Evolutionary conservation across 2,888 invertebrate genomes (phyloP), one percentile per base, ranked within the genome.

Genomic region (Apotomis betuletana): DNA sequence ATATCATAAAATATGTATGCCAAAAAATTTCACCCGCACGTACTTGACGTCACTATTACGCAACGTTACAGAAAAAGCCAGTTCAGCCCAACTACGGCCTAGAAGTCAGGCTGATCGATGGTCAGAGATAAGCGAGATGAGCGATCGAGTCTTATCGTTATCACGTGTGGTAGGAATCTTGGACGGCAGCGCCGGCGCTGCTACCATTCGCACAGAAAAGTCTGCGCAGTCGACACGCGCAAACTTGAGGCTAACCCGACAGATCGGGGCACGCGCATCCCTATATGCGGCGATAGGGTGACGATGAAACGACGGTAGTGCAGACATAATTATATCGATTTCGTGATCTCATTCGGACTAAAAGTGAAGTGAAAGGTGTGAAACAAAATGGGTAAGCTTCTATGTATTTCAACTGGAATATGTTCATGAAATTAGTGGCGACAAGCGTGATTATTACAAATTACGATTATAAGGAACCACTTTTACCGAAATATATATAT

Each of bases 111-210:
- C 67, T 69, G 76, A 76, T 77, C 75, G 75, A 75, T 76, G 70
- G 74, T 74, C 70, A 72, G 68, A 87, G 91, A 92, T 90, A 91
- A 86, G 80, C 79, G 86, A 90, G 90, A 91, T 89, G 91, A 91
- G 87, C 83, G 90, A 90, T 90, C 83, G 86, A 80, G 82, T 87
- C 88, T 91, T 91, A 91, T 90, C 91, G 88, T 88, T 91, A 92
- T 92, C 92, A 87, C 79, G 82, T 81, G 83, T 87, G 87, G 87
- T 87, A 91, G 90, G 89, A 89, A 87, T 91, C 91, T 85, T 91
- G 85, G 79, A 83, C 80, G 82, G 81, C 79, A 76, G 84, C 80
- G 85, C 87, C 84, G 84, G 83, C 83, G 82, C 77, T 79, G 77
- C 84, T 85, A 84, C 49, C 92, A 93, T 92, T 93, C 91, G 92